phyloP scores from a whole-genome alignment of 2,113 vertebrate species.

The Spea multiplicata region DNA sequence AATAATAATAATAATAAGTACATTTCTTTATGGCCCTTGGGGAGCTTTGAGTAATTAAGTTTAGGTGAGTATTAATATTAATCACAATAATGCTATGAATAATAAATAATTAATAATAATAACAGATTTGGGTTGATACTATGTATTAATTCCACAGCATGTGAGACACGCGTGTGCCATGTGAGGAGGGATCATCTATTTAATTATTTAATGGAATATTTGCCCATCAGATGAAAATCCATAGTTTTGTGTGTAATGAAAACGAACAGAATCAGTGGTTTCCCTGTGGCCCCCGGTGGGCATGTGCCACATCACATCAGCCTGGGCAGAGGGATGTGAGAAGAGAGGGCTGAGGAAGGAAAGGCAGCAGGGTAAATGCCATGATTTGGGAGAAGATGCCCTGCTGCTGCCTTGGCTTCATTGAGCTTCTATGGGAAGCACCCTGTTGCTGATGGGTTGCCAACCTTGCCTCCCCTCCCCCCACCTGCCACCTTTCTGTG shows the following conservation, averaged over 20 bases:
- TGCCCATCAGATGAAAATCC: constrained; percentile 8
- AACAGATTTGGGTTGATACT: no score
- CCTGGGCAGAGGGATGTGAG: constrained; percentile 1
- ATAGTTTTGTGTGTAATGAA: constrained; percentile 31
- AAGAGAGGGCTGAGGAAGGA: no score
- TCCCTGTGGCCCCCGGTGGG: constrained; percentile 40
- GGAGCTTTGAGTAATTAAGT: no score
- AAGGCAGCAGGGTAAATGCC: neutral
- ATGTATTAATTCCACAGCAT: neutral
- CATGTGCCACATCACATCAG: constrained; percentile 44
- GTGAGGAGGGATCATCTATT: neutral
- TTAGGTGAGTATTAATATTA: no score
- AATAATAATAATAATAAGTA: no score
- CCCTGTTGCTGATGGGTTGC: neutral
- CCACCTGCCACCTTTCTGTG: no score
- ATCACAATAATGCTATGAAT: no score
- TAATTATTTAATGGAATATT: constrained; percentile 24
- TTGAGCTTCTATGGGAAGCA: neutral
- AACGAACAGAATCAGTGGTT: constrained; percentile 42
- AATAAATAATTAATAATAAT: no score
- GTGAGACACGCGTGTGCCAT: neutral
- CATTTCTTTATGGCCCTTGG: no score
- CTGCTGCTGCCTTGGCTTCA: neutral
- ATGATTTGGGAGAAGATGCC: neutral
- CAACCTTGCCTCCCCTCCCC: no score